Evolutionary conservation across 2,888 invertebrate genomes (phyloP).

Genomic region (Eupithecia exiguata): DNA sequence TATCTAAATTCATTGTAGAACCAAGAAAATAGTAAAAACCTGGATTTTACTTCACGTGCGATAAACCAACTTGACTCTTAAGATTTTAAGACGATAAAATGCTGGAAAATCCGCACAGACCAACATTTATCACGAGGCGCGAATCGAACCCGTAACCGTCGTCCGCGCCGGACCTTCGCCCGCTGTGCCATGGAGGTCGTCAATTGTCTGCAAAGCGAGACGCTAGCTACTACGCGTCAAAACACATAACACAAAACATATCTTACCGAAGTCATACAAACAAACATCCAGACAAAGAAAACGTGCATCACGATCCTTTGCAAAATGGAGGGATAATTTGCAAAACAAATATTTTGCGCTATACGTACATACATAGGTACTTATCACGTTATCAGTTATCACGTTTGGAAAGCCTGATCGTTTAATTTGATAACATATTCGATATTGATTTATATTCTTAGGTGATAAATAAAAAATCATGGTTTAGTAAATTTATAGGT

Average conservation of each 20-base stretch:
- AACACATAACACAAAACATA: not conserved
- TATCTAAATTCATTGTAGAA: too few species aligned
- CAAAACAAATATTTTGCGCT: conserved; percentile 59
- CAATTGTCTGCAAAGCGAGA: not conserved
- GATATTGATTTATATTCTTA: conserved; percentile 26
- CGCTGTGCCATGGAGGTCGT: not conserved
- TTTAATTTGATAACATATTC: conserved; percentile 29
- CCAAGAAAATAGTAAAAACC: too few species aligned
- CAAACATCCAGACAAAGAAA: conserved; percentile 40
- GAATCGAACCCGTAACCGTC: not conserved
- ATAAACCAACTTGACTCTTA: too few species aligned
- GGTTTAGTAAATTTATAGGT: not conserved
- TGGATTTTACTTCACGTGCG: too few species aligned
- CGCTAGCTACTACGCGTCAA: not conserved
- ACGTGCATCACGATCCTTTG: conserved; percentile 58
- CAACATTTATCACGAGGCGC: too few species aligned
- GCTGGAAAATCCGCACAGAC: too few species aligned
- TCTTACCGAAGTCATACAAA: conserved; percentile 17
- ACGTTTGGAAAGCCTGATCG: conserved; percentile 26
- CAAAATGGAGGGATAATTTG: conserved; percentile 54
- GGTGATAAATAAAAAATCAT: conserved; percentile 11
- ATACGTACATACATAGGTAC: conserved; percentile 20
- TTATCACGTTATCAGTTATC: conserved; percentile 19
- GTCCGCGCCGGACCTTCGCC: not conserved
- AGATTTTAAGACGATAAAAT: too few species aligned